Evolutionary conservation across 2,113 vertebrate species (phyloP), one percentile per base, ranked within the genome.

Genomic region (Riparia riparia): DNA sequence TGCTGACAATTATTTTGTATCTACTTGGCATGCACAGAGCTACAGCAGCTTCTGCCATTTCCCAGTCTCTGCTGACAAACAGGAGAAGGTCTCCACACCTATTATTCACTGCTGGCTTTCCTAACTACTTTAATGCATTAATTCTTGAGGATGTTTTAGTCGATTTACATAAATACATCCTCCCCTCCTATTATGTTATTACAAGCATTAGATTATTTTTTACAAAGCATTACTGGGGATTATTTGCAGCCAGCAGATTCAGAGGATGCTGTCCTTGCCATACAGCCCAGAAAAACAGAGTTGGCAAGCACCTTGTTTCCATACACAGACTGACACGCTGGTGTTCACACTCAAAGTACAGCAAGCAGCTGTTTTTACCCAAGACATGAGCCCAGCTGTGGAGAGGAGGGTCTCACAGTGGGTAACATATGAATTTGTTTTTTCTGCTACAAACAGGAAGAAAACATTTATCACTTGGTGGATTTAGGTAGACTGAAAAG

Each of bases 101-200:
- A 15, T 63, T 66, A 70, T 51, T 54, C 63, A 53, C 71, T 83
- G 41, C 79, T 64, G n/a, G 45, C 63, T 89, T 94, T 69, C 66
- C 68, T 31, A 90, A 49, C 76, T 54, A 57, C 37, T 85, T 65
- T 4, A 79, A 51, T 71, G 13, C 37, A 69, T 64, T 83, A 44
- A 73, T 80, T 93, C 68, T 65, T 57, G 21, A 88, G 71, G 79
- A 73, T 53, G 17, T 56, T 90, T 69, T n/a, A 72, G 45, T n/a
- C 65, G 45, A 77, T 89, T 95, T 86, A 91, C 71, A 83, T 89
- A 65, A 92, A 92, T 31, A 72, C 29, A 51, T 77, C 29, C 53
- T 76, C 41, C 21, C 50, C 44, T 86, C 58, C 63, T 60, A 76
- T 76, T 76, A 72, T 28, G 28, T 44, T 86, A 64, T 78, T 87